phyloP scores from a whole-genome alignment of 2,888 invertebrate genomes.

The Prenolepis imparis region DNA sequence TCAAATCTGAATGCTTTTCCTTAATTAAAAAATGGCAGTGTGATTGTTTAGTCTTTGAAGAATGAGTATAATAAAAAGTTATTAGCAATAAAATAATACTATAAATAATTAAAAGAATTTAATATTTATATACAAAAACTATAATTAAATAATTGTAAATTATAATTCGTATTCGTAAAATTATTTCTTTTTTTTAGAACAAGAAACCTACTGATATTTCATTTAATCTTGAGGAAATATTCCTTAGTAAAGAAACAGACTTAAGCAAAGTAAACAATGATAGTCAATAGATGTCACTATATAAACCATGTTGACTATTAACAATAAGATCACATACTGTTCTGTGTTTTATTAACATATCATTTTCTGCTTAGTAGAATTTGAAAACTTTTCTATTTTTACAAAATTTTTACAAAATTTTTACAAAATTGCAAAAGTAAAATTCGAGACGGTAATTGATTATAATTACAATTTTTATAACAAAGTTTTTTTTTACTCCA shows the following conservation, averaged over 20 bases:
- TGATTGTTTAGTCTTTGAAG: not conserved
- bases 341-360: not conserved
- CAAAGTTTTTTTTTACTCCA: not conserved
- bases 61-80: not conserved
- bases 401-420: not conserved
- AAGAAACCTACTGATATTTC: not conserved
- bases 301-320: not conserved
- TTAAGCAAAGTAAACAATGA: not conserved
- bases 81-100: not conserved
- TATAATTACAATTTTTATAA: not conserved
- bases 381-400: not conserved
- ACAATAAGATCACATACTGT: not conserved
- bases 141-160: not conserved
- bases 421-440: not conserved
- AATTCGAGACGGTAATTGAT: not conserved
- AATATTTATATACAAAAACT: not conserved
- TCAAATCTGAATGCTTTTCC: not conserved
- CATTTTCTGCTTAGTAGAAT: not conserved
- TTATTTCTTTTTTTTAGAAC: conserved; percentile 1
- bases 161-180: not conserved
- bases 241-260: not conserved
- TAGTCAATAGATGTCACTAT: conserved; percentile 39
- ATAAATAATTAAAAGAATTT: not conserved
- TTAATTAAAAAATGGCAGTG: not conserved
- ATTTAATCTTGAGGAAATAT: not conserved